These are phyloP conservation scores for Chloropsis cyanopogon DNA, from an alignment of 2,113 vertebrate genomes.

Conservation along the genomic window DNA sequence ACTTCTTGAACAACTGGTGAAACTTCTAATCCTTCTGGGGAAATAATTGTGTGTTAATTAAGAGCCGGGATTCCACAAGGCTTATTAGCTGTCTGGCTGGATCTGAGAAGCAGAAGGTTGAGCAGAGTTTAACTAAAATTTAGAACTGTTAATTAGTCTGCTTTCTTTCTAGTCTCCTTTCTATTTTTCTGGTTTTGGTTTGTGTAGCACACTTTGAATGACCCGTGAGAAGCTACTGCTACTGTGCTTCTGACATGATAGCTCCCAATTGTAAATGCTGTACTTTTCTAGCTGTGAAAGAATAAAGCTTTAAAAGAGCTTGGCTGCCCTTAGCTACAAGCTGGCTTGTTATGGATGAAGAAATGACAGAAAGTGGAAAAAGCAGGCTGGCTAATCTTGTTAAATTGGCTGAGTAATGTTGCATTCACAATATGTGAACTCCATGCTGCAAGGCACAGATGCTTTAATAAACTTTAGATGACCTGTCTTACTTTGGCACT, in stretches of 20 bases:
- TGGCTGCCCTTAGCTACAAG: constrained; percentile 42
- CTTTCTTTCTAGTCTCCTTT: constrained; percentile 11
- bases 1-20: constrained; percentile 50
- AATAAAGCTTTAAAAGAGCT: constrained; percentile 53
- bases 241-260: constrained; percentile 48
- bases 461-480: constrained; percentile 41
- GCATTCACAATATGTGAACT: constrained; percentile 10
- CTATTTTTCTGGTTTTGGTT: constrained; percentile 33
- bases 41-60: constrained; percentile 54
- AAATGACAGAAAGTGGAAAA: constrained; percentile 35
- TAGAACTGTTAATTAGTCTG: constrained; percentile 49
- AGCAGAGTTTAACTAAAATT: constrained; percentile 57
- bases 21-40: constrained; percentile 40
- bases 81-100: constrained; percentile 51
- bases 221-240: constrained; percentile 51
- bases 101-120: constrained; percentile 46
- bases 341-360: constrained; percentile 42
- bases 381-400: constrained; percentile 47
- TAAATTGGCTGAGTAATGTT: constrained; percentile 59
- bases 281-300: constrained; percentile 43
- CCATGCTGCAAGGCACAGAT: background rate
- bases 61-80: constrained; percentile 21
- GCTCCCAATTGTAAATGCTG: constrained; percentile 46
- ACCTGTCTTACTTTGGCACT: background rate
- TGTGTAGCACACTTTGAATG: constrained; percentile 37